Conservation (phyloP, 1,140 invertebrate species). For the Diorhabda sublineata region DNA sequence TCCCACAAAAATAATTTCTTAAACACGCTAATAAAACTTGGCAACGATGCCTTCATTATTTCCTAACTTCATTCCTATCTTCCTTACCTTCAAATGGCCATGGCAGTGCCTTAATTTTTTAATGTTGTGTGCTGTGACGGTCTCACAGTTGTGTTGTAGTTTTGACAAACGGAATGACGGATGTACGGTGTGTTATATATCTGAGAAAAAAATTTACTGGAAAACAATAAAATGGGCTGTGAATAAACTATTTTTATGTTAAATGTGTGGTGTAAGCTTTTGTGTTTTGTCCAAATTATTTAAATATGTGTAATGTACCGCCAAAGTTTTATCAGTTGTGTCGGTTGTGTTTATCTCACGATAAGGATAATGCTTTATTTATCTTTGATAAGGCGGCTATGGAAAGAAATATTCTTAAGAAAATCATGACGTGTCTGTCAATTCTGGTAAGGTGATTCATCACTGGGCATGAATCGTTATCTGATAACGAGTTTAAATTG, state of each 20-base stretch:
- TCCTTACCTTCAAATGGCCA: conserved; percentile 30
- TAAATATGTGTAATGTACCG: conserved; percentile 65
- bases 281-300: conserved; percentile 41
- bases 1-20: no score
- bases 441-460: conserved; percentile 46
- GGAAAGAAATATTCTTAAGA: conserved; percentile 43
- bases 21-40: no score
- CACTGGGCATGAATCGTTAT: conserved; percentile 9
- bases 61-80: background rate
- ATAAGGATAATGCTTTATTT: conserved; percentile 35
- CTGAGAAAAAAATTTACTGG: conserved; percentile 15
- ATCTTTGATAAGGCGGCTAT: conserved; percentile 40
- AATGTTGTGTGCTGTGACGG: conserved; percentile 16
- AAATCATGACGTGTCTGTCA: conserved; percentile 51
- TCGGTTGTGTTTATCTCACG: conserved; percentile 55
- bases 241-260: conserved; percentile 32
- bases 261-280: conserved; percentile 37
- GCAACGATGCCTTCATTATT: no score
- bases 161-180: conserved; percentile 30
- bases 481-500: conserved; percentile 6
- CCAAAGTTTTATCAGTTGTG: conserved; percentile 63
- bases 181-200: conserved; percentile 22
- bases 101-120: conserved; percentile 46
- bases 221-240: conserved; percentile 38
- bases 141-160: conserved; percentile 18